Conservation (phyloP, 2,113 vertebrate genomes). For the Scartelaos histophorus region DNA sequence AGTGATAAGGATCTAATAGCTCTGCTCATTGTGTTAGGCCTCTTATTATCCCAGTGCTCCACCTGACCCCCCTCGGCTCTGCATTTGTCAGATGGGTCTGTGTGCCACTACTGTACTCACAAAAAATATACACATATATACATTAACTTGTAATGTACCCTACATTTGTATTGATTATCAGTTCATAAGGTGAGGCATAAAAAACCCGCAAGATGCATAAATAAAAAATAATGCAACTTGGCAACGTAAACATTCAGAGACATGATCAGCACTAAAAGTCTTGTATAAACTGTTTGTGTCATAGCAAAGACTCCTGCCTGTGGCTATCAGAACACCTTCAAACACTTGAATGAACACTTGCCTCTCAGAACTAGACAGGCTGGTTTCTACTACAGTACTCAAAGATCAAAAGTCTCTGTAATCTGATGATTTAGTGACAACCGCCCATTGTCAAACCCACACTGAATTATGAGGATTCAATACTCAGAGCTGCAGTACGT, state of each 20-base stretch:
- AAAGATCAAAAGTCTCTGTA: background rate
- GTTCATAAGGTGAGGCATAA: too few species aligned
- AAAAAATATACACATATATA: too few species aligned
- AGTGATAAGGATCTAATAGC: constrained; percentile 21
- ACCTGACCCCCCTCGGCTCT: constrained; percentile 23
- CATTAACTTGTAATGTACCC: too few species aligned
- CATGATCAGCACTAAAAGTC: background rate
- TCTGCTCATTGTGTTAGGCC: constrained; percentile 8
- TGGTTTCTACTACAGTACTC: background rate
- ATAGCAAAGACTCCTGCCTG: background rate
- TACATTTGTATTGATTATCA: too few species aligned
- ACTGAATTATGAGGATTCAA: background rate
- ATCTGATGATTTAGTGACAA: background rate
- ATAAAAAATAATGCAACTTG: too few species aligned
- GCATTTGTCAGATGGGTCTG: too few species aligned
- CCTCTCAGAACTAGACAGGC: background rate
- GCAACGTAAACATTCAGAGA: too few species aligned
- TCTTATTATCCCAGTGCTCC: background rate
- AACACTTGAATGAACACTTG: background rate
- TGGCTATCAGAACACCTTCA: background rate
- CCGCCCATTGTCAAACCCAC: background rate
- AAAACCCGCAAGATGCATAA: too few species aligned
- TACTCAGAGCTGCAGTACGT: background rate
- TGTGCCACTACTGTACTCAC: too few species aligned
- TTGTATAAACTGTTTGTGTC: background rate